Percentiles rank a stretch among this genome's conserved stretches.
phyloP scores from a whole-genome alignment of 1,140 invertebrate species.

The Diabrotica virgifera region DNA sequence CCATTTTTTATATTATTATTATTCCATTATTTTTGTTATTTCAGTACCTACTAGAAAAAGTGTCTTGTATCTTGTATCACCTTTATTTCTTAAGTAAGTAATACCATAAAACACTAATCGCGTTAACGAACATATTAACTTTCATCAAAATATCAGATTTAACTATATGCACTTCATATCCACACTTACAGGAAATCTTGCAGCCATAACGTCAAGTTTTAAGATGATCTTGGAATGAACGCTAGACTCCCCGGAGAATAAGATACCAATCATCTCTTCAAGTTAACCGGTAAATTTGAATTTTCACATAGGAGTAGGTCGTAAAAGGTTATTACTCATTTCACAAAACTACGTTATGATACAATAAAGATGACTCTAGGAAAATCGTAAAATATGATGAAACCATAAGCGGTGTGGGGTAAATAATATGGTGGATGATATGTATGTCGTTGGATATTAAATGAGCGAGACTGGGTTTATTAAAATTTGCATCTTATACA shows the following conservation, averaged over 20 bases:
- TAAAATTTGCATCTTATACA: no score
- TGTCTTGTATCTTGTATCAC: no score
- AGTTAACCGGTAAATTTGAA: background rate
- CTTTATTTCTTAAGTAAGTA: no score
- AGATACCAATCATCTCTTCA: conserved; percentile 2
- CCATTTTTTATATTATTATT: no score
- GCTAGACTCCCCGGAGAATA: background rate
- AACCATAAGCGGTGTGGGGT: background rate
- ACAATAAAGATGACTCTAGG: background rate
- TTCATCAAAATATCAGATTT: no score
- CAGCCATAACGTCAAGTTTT: background rate
- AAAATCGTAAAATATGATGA: background rate
- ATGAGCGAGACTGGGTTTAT: no score
- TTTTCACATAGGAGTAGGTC: background rate
- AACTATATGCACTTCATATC: no score
- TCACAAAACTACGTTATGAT: background rate
- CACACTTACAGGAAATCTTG: no score
- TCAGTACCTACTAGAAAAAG: no score
- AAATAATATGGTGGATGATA: background rate
- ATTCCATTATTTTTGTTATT: no score
- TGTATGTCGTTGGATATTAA: background rate
- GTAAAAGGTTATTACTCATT: background rate
- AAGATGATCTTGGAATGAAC: background rate
- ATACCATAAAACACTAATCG: no score
- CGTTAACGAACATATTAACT: no score